These are phyloP conservation scores for Protonemura montana DNA, from an alignment of 2,888 invertebrate species.

Conservation along the genomic window DNA sequence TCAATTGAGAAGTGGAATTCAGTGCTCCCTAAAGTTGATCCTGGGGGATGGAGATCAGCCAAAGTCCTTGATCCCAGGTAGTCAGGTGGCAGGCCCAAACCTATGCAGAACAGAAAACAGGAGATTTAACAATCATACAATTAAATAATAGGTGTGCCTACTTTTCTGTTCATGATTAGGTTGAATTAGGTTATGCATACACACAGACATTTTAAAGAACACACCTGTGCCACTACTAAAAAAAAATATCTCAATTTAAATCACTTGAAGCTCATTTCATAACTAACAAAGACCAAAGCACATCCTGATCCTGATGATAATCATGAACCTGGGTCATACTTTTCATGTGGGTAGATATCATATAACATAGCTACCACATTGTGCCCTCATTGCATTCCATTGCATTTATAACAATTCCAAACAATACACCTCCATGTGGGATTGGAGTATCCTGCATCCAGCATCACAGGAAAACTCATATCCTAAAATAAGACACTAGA, in stretches of 20 bases:
- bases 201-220: neutral
- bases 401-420: neutral
- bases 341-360: neutral
- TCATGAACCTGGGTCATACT: neutral
- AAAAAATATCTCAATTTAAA: too few relatives aligned
- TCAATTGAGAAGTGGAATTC: conserved; percentile 92
- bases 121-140: conserved; percentile 17
- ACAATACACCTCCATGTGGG: neutral
- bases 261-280: too few relatives aligned
- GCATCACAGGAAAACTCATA: neutral
- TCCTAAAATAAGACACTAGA: neutral
- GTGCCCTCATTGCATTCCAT: neutral
- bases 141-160: neutral
- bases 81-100: conserved; percentile 69
- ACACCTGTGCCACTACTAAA: too few relatives aligned
- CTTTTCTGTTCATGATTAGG: neutral
- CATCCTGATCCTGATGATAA: neutral
- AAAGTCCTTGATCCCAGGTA: conserved; percentile 66
- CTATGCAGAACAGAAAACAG: conserved; percentile 58
- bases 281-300: neutral
- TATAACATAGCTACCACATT: neutral
- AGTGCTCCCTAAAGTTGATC: conserved; percentile 80
- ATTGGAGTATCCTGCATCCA: neutral
- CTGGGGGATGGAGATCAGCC: conserved; percentile 64
- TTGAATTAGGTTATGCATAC: neutral